Percentiles rank a stretch among this genome's conserved stretches.
These are phyloP conservation scores for Eulemur rubriventer DNA, from an alignment of 2,797 vertebrate genomes.

Conservation along the genomic window DNA sequence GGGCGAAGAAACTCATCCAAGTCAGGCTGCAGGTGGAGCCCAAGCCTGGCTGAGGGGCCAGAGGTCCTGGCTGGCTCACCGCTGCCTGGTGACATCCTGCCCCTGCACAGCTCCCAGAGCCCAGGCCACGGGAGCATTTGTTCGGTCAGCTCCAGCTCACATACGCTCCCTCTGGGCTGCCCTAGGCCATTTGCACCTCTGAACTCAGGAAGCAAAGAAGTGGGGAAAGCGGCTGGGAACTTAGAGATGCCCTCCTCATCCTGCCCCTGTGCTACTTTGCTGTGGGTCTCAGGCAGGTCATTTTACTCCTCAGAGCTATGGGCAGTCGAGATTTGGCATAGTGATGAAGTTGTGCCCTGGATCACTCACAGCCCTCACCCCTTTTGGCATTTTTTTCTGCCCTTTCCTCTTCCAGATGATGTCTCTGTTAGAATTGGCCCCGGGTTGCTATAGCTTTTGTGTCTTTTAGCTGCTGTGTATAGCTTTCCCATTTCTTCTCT, in stretches of 20 bases:
- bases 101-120: not conserved
- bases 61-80: not conserved
- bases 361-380: not conserved
- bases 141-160: not conserved
- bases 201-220: not conserved
- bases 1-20: not conserved
- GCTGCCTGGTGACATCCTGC: not conserved
- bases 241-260: too few relatives aligned
- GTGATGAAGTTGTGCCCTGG: not conserved
- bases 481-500: not conserved
- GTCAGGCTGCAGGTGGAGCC: not conserved
- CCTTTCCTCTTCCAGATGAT: not conserved
- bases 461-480: not conserved
- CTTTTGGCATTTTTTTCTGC: not conserved
- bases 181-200: not conserved
- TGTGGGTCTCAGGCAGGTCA: not conserved
- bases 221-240: not conserved
- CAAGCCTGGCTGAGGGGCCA: accelerated
- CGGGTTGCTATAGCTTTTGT: not conserved
- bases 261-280: not conserved
- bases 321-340: not conserved
- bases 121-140: not conserved
- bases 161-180: not conserved
- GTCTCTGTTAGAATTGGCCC: not conserved
- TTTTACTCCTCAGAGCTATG: not conserved